Conservation (phyloP, 2,888 invertebrate species). For the Dexiosoma caninum region DNA sequence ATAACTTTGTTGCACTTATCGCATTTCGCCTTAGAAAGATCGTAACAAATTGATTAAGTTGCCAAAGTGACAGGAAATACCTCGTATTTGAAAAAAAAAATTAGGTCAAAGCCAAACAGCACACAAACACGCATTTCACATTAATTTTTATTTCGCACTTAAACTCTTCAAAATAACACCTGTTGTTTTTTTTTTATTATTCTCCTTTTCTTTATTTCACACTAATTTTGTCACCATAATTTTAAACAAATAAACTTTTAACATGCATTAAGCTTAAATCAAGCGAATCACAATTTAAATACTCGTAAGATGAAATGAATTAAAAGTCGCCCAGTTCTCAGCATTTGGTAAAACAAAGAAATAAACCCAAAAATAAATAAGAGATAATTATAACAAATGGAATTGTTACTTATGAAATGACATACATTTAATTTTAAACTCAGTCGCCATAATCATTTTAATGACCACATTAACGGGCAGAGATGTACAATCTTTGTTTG, state of each 20-base stretch:
- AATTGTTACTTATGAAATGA: not conserved
- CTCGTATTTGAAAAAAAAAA: too few species aligned
- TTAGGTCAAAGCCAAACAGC: too few species aligned
- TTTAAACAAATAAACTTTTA: not conserved
- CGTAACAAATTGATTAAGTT: not conserved
- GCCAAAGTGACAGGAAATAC: too few species aligned
- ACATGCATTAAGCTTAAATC: not conserved
- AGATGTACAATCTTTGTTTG: not conserved
- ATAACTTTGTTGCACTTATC: too few species aligned
- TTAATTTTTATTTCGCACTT: too few species aligned
- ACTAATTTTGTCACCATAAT: not conserved
- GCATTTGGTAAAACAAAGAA: not conserved
- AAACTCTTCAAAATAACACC: too few species aligned
- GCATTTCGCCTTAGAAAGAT: too few species aligned
- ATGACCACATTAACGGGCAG: slow-evolving; percentile 17
- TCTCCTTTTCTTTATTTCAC: too few species aligned
- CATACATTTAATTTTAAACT: not conserved
- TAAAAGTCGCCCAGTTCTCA: not conserved
- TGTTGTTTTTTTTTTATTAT: too few species aligned
- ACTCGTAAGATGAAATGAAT: not conserved
- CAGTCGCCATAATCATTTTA: not conserved
- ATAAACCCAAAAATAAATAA: not conserved
- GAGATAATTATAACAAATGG: not conserved
- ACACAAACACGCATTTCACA: too few species aligned
- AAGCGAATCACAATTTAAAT: slow-evolving; percentile 2